Base-by-base conservation (phyloP, 2,113 vertebrate species). In the Mixornis gularis region DNA sequence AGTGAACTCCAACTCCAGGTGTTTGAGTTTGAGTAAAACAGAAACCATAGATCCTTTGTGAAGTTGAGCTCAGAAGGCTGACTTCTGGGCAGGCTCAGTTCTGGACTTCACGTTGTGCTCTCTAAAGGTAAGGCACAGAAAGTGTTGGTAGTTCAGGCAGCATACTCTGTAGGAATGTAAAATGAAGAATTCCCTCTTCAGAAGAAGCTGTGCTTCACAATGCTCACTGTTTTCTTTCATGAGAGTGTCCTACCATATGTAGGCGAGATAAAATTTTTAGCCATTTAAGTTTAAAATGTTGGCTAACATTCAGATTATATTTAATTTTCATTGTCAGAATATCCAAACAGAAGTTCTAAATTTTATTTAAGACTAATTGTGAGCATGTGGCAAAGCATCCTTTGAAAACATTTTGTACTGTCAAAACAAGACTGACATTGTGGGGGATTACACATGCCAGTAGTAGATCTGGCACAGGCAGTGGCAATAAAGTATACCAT, bases 371-470 rank as follows among this genome's bases (percentile, higher is more conserved):
- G 74, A n/a, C n/a, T 36, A 74, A 74, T 60, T 30, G 22, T 4
- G 9, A 81, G 15, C 0, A 0, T 40, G 40, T 48, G 25, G 13
- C 21, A 84, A 81, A 92, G 24, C 25, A 72, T 3, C 3, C 25
- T 15, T 12, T 32, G 36, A 79, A 90, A 93, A 76, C 14, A 72
- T 72, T 93, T 85, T 43, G 13, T 48, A 20, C 53, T 76, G 49
- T 91, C 36, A 64, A 79, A 87, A 76, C 44, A 79, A 60, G 17
- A 29, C 34, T 91, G 77, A 22, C 30, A 52, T 17, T 15, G 15
- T 68, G 70, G 49, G 70, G 49, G 62, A 21, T 79, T 65, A 8
- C 41, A 60, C 3, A 16, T 38, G 38, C 62, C 74, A 18, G 0
- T 9, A 56, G 79, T 58, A 85, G 79, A 76, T 64, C 41, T 56